phyloP scores from a whole-genome alignment of 2,113 vertebrate genomes.

The Phalacrocorax aristotelis region DNA sequence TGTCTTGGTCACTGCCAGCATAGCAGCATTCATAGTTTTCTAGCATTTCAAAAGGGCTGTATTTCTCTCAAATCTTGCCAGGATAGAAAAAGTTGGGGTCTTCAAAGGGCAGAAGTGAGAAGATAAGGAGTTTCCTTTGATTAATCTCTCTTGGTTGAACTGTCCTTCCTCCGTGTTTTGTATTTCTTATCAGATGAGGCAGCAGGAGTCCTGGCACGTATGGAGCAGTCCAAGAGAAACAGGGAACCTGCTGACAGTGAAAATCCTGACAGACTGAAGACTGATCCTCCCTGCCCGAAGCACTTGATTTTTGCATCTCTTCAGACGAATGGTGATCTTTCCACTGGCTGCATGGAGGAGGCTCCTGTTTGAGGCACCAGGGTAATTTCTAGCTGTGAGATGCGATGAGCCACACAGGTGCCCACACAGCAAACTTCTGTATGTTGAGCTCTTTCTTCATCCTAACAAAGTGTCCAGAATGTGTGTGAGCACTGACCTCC shows the following conservation, averaged over 20 bases:
- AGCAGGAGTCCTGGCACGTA: neutral
- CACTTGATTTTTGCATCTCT: neutral
- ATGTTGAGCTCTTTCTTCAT: neutral
- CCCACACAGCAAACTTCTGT: neutral
- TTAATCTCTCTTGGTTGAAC: neutral
- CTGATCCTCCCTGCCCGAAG: neutral
- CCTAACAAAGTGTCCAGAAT: neutral
- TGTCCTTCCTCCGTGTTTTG: neutral
- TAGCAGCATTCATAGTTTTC: neutral
- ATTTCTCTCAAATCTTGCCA: neutral
- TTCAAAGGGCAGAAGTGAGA: neutral
- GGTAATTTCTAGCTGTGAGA: neutral
- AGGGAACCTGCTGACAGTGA: neutral
- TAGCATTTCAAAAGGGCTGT: neutral
- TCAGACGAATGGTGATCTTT: neutral
- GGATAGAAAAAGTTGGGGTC: neutral
- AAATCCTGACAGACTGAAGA: neutral
- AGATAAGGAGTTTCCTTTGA: neutral
- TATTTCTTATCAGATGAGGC: neutral
- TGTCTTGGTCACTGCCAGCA: neutral
- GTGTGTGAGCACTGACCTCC: neutral
- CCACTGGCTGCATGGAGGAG: neutral
- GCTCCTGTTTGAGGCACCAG: neutral
- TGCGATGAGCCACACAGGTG: neutral
- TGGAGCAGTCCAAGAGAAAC: neutral